Percentiles rank a stretch among this genome's conserved stretches.
Evolutionary conservation across 2,797 vertebrate genomes (phyloP).

Genomic region (Nyctalus aviator): DNA sequence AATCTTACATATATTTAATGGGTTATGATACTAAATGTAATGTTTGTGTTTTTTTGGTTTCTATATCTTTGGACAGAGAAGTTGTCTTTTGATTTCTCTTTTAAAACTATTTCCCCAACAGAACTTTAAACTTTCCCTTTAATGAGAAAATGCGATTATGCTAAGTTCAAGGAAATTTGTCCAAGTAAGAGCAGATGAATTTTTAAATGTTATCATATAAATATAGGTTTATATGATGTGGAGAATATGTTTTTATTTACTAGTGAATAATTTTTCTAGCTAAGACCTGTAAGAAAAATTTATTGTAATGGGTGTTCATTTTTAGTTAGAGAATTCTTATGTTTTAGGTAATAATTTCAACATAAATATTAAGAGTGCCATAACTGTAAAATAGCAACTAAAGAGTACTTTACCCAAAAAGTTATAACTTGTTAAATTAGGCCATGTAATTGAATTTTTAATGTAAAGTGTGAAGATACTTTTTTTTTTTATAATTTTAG

Average conservation of each 20-base stretch:
- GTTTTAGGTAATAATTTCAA: constrained; percentile 55
- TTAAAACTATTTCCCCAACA: constrained; percentile 46
- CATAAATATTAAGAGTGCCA: background rate
- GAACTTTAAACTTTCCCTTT: constrained; percentile 46
- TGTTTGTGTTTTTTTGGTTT: background rate
- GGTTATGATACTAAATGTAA: background rate
- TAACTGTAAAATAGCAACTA: background rate
- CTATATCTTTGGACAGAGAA: constrained; percentile 28
- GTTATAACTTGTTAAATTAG: background rate
- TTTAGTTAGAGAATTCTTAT: constrained; percentile 48
- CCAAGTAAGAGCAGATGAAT: background rate
- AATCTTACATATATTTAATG: background rate
- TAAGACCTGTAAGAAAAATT: background rate
- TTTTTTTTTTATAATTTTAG: constrained; percentile 51
- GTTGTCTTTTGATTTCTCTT: constrained; percentile 38
- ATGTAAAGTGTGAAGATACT: background rate
- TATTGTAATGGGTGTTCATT: background rate
- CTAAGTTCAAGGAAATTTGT: constrained; percentile 23
- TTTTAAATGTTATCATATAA: constrained; percentile 30
- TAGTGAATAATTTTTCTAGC: constrained; percentile 28
- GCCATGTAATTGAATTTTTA: background rate
- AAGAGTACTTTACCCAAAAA: constrained; percentile 6
- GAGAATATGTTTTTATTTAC: constrained; percentile 39
- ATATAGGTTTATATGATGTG: constrained; percentile 22
- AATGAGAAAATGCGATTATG: constrained; percentile 46